Evolutionary conservation across 2,113 vertebrate genomes (phyloP).

Genomic region (Nycticryphes semicollaris): DNA sequence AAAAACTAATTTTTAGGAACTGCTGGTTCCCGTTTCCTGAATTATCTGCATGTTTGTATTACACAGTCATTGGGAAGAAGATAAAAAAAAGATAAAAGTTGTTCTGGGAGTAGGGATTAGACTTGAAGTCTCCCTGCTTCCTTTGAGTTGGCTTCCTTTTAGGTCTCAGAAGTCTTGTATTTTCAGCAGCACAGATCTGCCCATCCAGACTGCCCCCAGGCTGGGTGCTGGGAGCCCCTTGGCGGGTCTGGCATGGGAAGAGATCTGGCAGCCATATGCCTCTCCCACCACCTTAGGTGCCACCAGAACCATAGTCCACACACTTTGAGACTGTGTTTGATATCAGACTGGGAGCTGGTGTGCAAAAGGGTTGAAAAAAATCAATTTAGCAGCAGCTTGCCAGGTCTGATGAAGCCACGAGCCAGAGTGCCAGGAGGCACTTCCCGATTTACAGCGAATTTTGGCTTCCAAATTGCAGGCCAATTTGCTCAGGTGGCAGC

Average conservation of each 20-base stretch:
- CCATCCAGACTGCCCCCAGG: background rate
- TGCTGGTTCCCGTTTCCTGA: slow-evolving; percentile 27
- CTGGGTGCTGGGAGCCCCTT: background rate
- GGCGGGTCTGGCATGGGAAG: background rate
- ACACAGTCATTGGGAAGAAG: background rate
- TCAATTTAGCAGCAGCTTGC: background rate
- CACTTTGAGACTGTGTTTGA: background rate
- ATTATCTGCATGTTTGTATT: background rate
- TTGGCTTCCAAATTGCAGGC: background rate
- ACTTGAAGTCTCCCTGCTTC: background rate
- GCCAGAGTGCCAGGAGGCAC: rapidly evolving
- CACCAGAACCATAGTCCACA: background rate
- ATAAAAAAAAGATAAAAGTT: background rate
- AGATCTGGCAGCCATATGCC: background rate
- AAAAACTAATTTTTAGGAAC: background rate
- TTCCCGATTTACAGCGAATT: background rate
- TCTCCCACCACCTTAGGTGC: background rate
- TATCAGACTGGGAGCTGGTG: background rate
- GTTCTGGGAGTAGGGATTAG: background rate
- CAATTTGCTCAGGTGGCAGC: background rate
- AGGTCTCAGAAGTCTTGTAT: background rate
- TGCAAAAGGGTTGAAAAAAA: background rate
- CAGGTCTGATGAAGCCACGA: background rate
- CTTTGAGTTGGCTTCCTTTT: background rate
- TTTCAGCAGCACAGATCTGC: background rate